These are phyloP conservation scores for Amblyjoppa proteus DNA, from an alignment of 2,888 invertebrate genomes.

Conservation along the genomic window DNA sequence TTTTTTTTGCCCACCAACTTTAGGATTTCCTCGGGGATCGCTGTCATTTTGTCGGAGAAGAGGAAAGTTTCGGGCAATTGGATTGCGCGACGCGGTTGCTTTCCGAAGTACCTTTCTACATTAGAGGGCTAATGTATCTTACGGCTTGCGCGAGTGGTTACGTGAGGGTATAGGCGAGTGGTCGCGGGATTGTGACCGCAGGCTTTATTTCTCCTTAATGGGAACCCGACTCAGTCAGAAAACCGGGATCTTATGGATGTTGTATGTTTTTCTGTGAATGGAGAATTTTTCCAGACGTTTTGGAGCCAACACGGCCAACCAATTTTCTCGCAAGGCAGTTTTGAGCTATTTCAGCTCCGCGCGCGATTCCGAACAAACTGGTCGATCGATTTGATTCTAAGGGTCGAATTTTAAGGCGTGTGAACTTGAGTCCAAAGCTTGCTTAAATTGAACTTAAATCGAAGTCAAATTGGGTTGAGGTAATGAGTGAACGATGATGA, in stretches of 20 bases:
- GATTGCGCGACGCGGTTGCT: slow-evolving; percentile 17
- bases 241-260: not conserved
- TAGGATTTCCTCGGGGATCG: slow-evolving; percentile 66
- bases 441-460: no score
- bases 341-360: no score
- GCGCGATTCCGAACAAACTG: no score
- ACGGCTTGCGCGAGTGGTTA: slow-evolving; percentile 9
- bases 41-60: slow-evolving; percentile 28
- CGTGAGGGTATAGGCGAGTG: slow-evolving; percentile 4
- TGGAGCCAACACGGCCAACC: no score
- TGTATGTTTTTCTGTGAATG: not conserved
- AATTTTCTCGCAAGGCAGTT: no score
- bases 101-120: slow-evolving; percentile 4
- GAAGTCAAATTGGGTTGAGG: no score
- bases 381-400: no score
- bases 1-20: slow-evolving; percentile 34
- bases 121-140: slow-evolving; percentile 5
- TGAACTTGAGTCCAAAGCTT: no score
- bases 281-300: no score
- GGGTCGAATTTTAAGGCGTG: no score
- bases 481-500: no score
- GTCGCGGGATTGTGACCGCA: not conserved
- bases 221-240: not conserved
- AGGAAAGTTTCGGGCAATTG: slow-evolving; percentile 49
- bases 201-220: slow-evolving; percentile 47